Base-by-base conservation (phyloP, 37 sponge, comb jelly and placozoan genomes). In the Petrosia ficiformis region DNA sequence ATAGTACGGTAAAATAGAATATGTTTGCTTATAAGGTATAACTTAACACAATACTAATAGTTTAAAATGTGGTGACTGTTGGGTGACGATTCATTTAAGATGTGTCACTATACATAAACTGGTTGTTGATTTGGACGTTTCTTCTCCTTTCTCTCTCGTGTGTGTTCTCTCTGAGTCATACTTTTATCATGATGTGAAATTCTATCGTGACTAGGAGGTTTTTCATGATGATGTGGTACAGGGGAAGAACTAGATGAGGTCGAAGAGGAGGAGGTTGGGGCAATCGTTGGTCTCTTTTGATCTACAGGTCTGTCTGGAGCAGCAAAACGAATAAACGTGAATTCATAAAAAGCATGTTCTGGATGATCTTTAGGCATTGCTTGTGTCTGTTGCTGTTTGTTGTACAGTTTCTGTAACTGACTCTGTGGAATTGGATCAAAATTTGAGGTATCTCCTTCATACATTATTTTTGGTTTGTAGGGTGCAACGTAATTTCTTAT, bases 271-370 rank as follows among this genome's bases (percentile, higher is more conserved):
- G 84, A 64, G 41, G 68, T 41, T 5, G 75, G 72, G 35, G 81
- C 59, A 1, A 77, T 1, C 6, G 80, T 78, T 31, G 74, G 75
- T 54, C 74, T 65, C 43, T 86, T 81, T 22, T 39, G 65, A 37
- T 61, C 42, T 25, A 44, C 52, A 29, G 67, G 29, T 58, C 80
- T 77, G 0, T 79, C 41, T 2, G 87, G 84, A 28, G 81, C 82
- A 39, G 78, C 83, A 57, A 92, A 96, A 16, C 97, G 74, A 1
- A 92, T 84, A 68, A 93, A 97, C 1, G 97, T 97, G 74, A 88
- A 97, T 71, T 97, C 97, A 72, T 90, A 93, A 84, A 97, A 97
- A 5, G 94, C 92, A 57, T 92, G 93, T 24, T 90, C 86, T 0
- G 91, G 87, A 16, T 85, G 79, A 38, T 79, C 91, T 22, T 86